A percentile compares a stretch with the other conserved stretches of the same genome.
Conservation (phyloP, 2,888 invertebrate species). For the Ceriagrion tenellum region DNA sequence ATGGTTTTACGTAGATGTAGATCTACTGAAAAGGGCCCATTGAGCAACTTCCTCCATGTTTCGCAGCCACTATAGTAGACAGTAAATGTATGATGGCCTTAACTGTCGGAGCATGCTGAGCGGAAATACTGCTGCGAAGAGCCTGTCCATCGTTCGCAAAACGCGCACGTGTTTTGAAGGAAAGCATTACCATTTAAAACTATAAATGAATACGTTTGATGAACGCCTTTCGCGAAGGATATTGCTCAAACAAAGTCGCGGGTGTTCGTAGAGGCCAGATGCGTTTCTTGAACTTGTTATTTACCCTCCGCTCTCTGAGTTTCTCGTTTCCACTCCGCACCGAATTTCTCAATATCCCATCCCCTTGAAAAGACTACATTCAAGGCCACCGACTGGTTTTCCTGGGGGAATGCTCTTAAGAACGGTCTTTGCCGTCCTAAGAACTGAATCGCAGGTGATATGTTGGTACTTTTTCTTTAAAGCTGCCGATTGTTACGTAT, state of each 20-base stretch:
- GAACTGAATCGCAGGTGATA: not conserved
- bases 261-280: not conserved
- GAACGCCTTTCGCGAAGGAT: not conserved
- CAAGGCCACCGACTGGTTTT: not conserved
- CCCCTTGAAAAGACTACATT: not conserved
- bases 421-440: not conserved
- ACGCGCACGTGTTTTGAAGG: too few species aligned
- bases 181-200: too few species aligned
- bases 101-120: too few species aligned
- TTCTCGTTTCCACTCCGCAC: not conserved
- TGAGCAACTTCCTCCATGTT: too few species aligned
- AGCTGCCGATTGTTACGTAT: not conserved
- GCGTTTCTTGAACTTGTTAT: not conserved
- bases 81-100: too few species aligned
- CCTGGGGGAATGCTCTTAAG: not conserved
- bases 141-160: too few species aligned
- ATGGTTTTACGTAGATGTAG: too few species aligned
- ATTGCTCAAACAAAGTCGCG: not conserved
- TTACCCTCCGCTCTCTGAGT: too few species aligned
- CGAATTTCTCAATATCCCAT: not conserved
- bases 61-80: too few species aligned
- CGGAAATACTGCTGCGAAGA: too few species aligned
- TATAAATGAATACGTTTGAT: not conserved
- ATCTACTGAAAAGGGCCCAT: too few species aligned
- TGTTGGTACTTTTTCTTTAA: not conserved